Percentiles rank a stretch among this genome's conserved stretches.
These are phyloP conservation scores for Sebastes melanostomus DNA, from an alignment of 2,797 vertebrate species.

Conservation along the genomic window DNA sequence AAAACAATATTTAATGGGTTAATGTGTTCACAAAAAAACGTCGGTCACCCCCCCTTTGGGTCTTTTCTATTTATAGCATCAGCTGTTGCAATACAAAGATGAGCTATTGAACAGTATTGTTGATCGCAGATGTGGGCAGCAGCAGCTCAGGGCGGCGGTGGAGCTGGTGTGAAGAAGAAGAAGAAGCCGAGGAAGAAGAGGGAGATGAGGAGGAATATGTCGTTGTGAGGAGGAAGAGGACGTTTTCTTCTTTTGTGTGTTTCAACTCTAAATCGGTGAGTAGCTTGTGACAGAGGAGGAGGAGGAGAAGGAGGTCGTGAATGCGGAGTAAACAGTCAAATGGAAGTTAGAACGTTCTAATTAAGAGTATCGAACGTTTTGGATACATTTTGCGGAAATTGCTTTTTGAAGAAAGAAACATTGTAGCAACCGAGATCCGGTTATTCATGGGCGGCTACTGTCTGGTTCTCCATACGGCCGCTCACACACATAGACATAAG, in stretches of 20 bases:
- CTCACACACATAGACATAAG: not conserved
- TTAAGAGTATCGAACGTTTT: no score
- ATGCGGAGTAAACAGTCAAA: not conserved
- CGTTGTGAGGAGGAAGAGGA: constrained; percentile 49
- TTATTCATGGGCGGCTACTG: constrained; percentile 64
- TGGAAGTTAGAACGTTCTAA: not conserved
- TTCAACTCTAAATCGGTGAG: constrained; percentile 61
- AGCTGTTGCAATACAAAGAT: constrained; percentile 85
- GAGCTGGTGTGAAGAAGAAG: no score
- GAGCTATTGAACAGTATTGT: constrained; percentile 72
- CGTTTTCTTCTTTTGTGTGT: constrained; percentile 13
- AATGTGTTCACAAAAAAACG: not conserved
- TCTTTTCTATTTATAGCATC: constrained; percentile 83
- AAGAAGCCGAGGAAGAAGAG: constrained; percentile 24
- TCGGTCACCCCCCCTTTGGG: constrained; percentile 58
- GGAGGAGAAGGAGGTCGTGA: not conserved
- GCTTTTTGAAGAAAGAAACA: constrained; percentile 26
- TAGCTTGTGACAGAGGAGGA: constrained; percentile 23
- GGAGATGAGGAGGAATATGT: constrained; percentile 55
- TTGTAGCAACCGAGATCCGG: constrained; percentile 50
- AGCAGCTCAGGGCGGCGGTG: constrained; percentile 53
- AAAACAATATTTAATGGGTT: not conserved
- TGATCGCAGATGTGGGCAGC: constrained; percentile 70
- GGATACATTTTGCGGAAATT: constrained; percentile 50
- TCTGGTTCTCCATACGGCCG: constrained; percentile 24